phyloP scores from a whole-genome alignment of 2,888 invertebrate genomes.

The Gisinianus flammeolus region DNA sequence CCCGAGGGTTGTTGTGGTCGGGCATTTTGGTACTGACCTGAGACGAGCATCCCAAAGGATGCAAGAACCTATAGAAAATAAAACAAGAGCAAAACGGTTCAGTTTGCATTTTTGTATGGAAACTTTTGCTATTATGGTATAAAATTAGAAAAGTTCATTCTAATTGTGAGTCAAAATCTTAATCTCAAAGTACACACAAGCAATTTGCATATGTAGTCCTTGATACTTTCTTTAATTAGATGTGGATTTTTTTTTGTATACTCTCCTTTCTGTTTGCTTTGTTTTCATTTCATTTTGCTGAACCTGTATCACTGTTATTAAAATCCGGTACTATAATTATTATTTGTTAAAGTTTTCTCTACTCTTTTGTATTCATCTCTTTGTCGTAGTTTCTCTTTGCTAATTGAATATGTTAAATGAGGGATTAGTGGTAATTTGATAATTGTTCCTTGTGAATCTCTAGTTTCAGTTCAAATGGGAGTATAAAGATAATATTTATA shows the following conservation, averaged over 20 bases:
- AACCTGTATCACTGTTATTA: too few relatives aligned
- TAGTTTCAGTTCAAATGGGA: too few relatives aligned
- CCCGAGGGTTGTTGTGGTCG: constrained; percentile 18
- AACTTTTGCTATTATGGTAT: neutral
- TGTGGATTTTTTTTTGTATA: neutral
- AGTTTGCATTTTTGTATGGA: neutral
- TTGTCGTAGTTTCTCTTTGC: neutral
- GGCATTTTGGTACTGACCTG: constrained; percentile 39
- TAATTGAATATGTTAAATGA: neutral
- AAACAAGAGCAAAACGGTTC: neutral
- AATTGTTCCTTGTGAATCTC: neutral
- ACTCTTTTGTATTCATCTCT: neutral
- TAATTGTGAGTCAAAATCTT: neutral
- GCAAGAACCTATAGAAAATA: constrained; percentile 41
- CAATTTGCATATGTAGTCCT: neutral
- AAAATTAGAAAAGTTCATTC: neutral
- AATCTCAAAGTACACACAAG: neutral
- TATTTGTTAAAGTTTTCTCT: neutral
- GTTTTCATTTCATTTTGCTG: too few relatives aligned
- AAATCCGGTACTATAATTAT: too few relatives aligned
- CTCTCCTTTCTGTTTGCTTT: neutral
- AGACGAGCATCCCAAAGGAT: constrained; percentile 48
- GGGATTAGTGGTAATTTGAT: neutral
- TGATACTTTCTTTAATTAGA: neutral
- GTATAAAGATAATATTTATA: too few relatives aligned